Percentiles rank a stretch among this genome's conserved stretches.
These are phyloP conservation scores for Agrotis clavis DNA, from an alignment of 2,888 invertebrate genomes.

Conservation along the genomic window DNA sequence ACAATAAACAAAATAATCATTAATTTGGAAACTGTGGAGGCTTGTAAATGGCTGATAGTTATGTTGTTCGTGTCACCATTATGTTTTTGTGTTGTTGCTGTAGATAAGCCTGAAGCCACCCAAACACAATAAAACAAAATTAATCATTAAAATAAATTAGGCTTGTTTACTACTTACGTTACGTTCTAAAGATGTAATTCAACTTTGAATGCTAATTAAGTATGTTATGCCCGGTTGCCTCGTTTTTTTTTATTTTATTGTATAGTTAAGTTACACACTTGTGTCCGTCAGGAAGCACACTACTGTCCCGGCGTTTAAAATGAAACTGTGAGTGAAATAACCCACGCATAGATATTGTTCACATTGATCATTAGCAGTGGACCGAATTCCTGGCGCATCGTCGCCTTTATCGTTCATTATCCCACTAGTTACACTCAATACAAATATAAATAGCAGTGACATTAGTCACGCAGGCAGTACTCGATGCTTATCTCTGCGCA, in stretches of 20 bases:
- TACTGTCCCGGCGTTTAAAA: conserved; percentile 67
- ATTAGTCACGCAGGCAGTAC: conserved; percentile 83
- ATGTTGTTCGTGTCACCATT: too few relatives aligned
- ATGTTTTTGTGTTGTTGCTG: too few relatives aligned
- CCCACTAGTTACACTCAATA: conserved; percentile 78
- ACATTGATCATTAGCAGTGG: conserved; percentile 76
- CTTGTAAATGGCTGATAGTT: too few relatives aligned
- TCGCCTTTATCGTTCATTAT: conserved; percentile 81
- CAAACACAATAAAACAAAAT: conserved; percentile 1
- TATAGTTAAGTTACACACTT: conserved; percentile 11
- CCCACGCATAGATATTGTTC: conserved; percentile 71
- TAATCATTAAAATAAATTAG: conserved; percentile 1
- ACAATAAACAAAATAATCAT: conserved; percentile 16
- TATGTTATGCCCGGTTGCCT: not conserved
- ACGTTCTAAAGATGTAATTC: conserved; percentile 37
- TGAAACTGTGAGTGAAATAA: conserved; percentile 76
- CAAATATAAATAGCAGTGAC: conserved; percentile 81
- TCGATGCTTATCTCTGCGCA: conserved; percentile 77
- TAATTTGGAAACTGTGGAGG: conserved; percentile 7
- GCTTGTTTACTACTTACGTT: conserved; percentile 16
- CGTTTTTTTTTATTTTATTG: not conserved
- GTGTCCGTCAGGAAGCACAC: conserved; percentile 50
- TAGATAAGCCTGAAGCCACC: too few relatives aligned
- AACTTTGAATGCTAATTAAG: not conserved
- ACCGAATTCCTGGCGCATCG: conserved; percentile 81